Evolutionary conservation across 2,113 vertebrate species (phyloP).

Genomic region (Polypterus senegalus): DNA sequence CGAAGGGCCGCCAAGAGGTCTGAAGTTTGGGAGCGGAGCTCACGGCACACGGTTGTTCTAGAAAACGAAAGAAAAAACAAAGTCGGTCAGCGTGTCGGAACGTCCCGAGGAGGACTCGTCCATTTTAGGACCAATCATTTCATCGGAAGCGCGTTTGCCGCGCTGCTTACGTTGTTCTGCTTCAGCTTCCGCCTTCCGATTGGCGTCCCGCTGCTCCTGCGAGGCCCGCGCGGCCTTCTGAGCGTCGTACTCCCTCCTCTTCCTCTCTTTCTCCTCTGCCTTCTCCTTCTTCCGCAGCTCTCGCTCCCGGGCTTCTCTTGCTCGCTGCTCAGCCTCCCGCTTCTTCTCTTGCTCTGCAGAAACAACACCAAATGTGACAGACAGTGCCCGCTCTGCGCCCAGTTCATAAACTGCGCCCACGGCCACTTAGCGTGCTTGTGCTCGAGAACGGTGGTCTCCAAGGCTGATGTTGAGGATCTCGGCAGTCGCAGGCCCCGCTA

Average conservation of each 20-base stretch:
- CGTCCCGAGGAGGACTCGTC: conserved; percentile 17
- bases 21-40: conserved; percentile 22
- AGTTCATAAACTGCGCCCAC: too few relatives aligned
- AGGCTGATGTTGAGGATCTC: too few relatives aligned
- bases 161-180: conserved; percentile 56
- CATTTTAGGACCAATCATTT: too few relatives aligned
- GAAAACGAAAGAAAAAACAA: conserved; percentile 4
- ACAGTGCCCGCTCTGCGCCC: too few relatives aligned
- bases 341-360: conserved; percentile 74
- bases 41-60: conserved; percentile 32
- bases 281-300: conserved; percentile 80
- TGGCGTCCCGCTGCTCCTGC: conserved; percentile 58
- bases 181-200: conserved; percentile 69
- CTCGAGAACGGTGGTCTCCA: too few relatives aligned
- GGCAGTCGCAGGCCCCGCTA: too few relatives aligned
- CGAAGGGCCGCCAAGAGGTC: conserved; percentile 34
- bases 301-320: conserved; percentile 73
- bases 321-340: conserved; percentile 71
- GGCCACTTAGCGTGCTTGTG: too few relatives aligned
- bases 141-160: not conserved
- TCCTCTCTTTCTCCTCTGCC: conserved; percentile 84
- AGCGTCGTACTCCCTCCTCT: conserved; percentile 78
- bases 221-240: conserved; percentile 54
- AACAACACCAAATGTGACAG: not conserved
- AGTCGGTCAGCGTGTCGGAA: not conserved